These are phyloP conservation scores for Megalopta genalis DNA, from an alignment of 1,140 invertebrate genomes.

Conservation along the genomic window DNA sequence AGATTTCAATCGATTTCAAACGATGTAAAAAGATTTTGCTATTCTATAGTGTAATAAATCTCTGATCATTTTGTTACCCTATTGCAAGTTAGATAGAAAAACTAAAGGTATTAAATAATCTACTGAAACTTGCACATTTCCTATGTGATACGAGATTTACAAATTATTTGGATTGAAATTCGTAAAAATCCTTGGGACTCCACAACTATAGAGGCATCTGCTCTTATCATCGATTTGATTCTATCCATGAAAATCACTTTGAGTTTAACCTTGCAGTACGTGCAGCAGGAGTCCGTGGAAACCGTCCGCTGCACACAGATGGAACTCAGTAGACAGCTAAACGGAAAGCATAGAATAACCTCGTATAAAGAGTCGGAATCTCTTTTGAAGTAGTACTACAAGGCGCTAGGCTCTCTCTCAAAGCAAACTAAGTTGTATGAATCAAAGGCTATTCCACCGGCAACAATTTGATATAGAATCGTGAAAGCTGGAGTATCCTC, in stretches of 20 bases:
- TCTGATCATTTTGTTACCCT: no score
- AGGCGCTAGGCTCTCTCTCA: neutral
- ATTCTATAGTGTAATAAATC: no score
- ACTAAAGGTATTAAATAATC: no score
- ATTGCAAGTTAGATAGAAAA: no score
- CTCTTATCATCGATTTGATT: neutral
- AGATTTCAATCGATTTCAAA: no score
- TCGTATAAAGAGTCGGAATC: slow-evolving; percentile 5
- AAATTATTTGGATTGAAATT: no score
- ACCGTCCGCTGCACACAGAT: neutral
- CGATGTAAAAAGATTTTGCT: no score
- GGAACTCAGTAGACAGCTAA: neutral
- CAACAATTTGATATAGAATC: slow-evolving; percentile 36
- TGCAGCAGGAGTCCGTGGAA: neutral
- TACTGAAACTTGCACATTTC: no score
- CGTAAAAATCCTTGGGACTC: no score
- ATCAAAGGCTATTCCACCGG: slow-evolving; percentile 29
- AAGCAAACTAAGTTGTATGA: slow-evolving; percentile 28
- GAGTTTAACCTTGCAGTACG: neutral
- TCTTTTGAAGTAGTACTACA: neutral
- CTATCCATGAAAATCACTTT: neutral
- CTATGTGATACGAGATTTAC: no score
- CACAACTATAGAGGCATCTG: no score
- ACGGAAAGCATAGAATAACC: slow-evolving; percentile 10
- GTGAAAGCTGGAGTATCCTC: neutral